Conservation (phyloP, 2,113 vertebrate genomes). For the Fukomys damarensis region DNA sequence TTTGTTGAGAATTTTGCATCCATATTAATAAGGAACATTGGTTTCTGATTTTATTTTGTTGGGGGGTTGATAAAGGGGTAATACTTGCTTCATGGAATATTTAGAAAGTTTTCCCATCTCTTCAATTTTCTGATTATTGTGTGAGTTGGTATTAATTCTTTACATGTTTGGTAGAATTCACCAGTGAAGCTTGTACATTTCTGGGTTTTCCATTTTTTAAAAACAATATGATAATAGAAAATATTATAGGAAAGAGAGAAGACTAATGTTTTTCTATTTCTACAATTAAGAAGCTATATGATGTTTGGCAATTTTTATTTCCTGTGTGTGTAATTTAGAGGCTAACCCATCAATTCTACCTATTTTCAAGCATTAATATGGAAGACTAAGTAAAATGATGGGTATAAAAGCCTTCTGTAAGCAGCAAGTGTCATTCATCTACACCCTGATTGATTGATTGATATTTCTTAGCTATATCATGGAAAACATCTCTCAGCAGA, state of each 20-base stretch:
- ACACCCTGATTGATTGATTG: too few relatives aligned
- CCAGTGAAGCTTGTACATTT: not conserved
- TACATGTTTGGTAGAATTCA: not conserved
- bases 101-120: not conserved
- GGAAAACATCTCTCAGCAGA: not conserved
- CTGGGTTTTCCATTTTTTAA: constrained; percentile 14
- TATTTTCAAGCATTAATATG: not conserved
- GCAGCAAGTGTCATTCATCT: not conserved
- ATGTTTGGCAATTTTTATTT: not conserved
- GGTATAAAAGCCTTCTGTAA: not conserved
- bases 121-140: not conserved
- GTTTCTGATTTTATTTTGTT: not conserved
- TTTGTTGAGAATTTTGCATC: not conserved
- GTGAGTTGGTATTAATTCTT: not conserved
- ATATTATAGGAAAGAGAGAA: not conserved
- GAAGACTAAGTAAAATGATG: not conserved
- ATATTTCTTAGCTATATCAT: not conserved
- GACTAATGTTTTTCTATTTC: not conserved
- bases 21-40: not conserved
- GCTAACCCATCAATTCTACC: not conserved
- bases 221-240: not conserved
- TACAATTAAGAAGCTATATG: not conserved
- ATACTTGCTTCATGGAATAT: not conserved
- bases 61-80: not conserved
- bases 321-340: not conserved